A percentile compares a stretch with the other conserved stretches of the same genome.
Evolutionary conservation across 2,888 invertebrate genomes (phyloP).

Genomic region (Subacronicta megacephala): DNA sequence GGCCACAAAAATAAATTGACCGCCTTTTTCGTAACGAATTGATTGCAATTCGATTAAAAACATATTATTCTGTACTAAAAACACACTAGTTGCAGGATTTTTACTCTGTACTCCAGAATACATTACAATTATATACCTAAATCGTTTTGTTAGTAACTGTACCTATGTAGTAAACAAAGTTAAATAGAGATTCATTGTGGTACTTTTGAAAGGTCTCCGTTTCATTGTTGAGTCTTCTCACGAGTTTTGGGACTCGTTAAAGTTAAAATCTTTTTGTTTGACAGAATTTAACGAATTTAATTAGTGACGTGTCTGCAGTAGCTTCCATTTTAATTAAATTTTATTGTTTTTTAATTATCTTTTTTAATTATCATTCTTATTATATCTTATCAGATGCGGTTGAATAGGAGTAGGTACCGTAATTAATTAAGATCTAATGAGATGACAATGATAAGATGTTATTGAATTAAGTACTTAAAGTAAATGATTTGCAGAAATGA

Average conservation of each 20-base stretch:
- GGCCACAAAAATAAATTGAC: too few species aligned
- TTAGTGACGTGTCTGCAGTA: conserved; percentile 37
- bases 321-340: conserved; percentile 15
- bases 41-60: too few species aligned
- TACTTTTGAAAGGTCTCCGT: conserved; percentile 22
- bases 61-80: too few species aligned
- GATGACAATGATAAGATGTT: too few species aligned
- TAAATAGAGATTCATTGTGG: conserved; percentile 15
- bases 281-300: conserved; percentile 47
- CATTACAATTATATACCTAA: neutral
- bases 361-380: neutral
- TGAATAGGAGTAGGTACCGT: too few species aligned
- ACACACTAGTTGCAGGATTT: too few species aligned
- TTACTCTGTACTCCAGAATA: too few species aligned
- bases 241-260: conserved; percentile 48
- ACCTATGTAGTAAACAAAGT: conserved; percentile 5
- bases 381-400: too few species aligned
- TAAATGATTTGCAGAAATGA: too few species aligned
- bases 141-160: neutral
- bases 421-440: too few species aligned
- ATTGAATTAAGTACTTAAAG: too few species aligned
- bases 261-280: conserved; percentile 51
- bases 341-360: neutral
- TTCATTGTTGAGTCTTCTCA: conserved; percentile 37
- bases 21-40: too few species aligned